These are phyloP conservation scores for Drosophila gaucha DNA, from an alignment of 2,888 invertebrate species.

Conservation along the genomic window DNA sequence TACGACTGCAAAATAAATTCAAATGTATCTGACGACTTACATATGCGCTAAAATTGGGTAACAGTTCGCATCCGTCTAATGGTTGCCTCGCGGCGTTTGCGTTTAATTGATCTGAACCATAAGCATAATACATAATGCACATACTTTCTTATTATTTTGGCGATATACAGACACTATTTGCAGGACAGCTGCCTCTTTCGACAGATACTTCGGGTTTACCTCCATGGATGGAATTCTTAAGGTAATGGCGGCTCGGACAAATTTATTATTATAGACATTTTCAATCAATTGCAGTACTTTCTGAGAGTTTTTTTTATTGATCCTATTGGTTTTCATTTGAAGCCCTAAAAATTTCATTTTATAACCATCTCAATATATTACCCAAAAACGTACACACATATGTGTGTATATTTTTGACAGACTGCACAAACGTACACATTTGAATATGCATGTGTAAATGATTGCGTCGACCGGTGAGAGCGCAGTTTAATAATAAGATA, in stretches of 20 bases:
- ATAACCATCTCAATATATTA: background rate
- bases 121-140: background rate
- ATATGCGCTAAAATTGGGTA: background rate
- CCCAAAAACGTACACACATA: background rate
- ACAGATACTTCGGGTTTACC: conserved; percentile 9
- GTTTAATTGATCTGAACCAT: conserved; percentile 9
- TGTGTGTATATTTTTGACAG: conserved; percentile 25
- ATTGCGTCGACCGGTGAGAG: conserved; percentile 28
- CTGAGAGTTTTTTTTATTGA: background rate
- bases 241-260: conserved; percentile 1
- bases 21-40: too few relatives aligned
- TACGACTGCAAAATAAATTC: too few relatives aligned
- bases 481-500: conserved; percentile 40
- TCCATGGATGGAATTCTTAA: background rate
- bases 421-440: conserved; percentile 23
- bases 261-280: conserved; percentile 5
- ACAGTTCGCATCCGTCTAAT: conserved; percentile 1
- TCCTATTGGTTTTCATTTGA: background rate
- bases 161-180: background rate
- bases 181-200: background rate
- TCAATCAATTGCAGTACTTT: background rate
- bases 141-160: background rate
- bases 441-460: background rate
- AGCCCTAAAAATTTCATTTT: too few relatives aligned
- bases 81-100: background rate